A percentile compares a stretch with the other conserved stretches of the same genome.
Conservation (phyloP, 1,140 invertebrate genomes). For the Micrasema longulum region DNA sequence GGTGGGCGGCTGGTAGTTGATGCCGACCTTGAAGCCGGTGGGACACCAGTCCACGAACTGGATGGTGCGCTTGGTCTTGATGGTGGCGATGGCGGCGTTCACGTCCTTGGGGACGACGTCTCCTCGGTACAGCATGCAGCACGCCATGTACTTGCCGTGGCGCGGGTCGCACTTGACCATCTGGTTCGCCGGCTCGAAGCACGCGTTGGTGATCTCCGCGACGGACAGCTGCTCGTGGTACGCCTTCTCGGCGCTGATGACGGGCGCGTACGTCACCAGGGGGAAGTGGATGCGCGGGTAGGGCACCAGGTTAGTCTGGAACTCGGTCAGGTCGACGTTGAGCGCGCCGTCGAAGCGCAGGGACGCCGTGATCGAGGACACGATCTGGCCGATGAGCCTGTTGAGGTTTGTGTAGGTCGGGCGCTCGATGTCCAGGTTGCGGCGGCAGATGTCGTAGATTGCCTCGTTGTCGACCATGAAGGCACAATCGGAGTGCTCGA, state of each 20-base stretch:
- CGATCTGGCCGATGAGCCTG: slow-evolving; percentile 86
- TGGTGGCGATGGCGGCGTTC: slow-evolving; percentile 87
- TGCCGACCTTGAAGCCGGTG: slow-evolving; percentile 87
- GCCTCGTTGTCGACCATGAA: slow-evolving; percentile 92
- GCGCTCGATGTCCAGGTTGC: slow-evolving; percentile 88
- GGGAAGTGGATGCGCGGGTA: slow-evolving; percentile 89
- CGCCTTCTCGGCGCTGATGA: slow-evolving; percentile 89
- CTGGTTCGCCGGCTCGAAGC: slow-evolving; percentile 90
- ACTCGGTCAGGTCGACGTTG: slow-evolving; percentile 91
- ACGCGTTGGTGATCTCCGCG: slow-evolving; percentile 91
- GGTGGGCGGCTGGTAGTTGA: slow-evolving; percentile 85
- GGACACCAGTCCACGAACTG: slow-evolving; percentile 94
- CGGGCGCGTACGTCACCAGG: slow-evolving; percentile 88
- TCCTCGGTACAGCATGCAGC: slow-evolving; percentile 84
- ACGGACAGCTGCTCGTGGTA: slow-evolving; percentile 86
- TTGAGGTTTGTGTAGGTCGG: slow-evolving; percentile 86
- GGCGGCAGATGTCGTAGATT: slow-evolving; percentile 91
- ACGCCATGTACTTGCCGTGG: slow-evolving; percentile 92
- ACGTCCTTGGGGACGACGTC: slow-evolving; percentile 85
- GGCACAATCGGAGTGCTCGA: slow-evolving; percentile 88
- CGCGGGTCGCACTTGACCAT: slow-evolving; percentile 93
- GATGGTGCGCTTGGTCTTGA: slow-evolving; percentile 87
- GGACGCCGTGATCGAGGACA: slow-evolving; percentile 88
- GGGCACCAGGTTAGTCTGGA: slow-evolving; percentile 90
- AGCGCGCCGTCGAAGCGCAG: slow-evolving; percentile 89